Conservation (phyloP, 2,888 invertebrate genomes). For the Autographa pulchrina region DNA sequence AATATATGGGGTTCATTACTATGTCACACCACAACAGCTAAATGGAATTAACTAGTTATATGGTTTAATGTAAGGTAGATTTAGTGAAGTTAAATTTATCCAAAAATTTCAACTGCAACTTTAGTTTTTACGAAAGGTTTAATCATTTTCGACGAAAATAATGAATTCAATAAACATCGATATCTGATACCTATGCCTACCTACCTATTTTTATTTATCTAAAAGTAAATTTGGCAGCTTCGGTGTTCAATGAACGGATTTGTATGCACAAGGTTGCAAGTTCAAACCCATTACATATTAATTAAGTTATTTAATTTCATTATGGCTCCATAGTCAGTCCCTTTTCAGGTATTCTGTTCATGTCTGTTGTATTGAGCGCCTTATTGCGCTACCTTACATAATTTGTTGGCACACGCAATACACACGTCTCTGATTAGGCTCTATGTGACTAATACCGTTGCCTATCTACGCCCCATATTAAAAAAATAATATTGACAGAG, state of each 20-base stretch:
- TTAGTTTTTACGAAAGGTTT: too few species aligned
- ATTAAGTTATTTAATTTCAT: not conserved
- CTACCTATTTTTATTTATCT: too few species aligned
- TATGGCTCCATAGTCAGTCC: not conserved
- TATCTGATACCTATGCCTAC: too few species aligned
- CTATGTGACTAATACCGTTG: not conserved
- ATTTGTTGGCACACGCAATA: slow-evolving; percentile 23
- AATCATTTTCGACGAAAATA: too few species aligned
- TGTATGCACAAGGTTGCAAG: too few species aligned
- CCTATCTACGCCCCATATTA: not conserved
- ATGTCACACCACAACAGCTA: slow-evolving; percentile 1
- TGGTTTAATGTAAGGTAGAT: not conserved
- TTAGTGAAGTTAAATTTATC: not conserved
- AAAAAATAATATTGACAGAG: not conserved
- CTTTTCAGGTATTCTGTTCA: slow-evolving; percentile 22
- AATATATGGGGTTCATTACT: not conserved
- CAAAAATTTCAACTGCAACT: too few species aligned
- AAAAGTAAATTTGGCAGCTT: too few species aligned
- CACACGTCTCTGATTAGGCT: slow-evolving; percentile 4
- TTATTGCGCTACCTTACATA: slow-evolving; percentile 23
- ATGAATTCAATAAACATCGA: too few species aligned
- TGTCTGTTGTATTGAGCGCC: slow-evolving; percentile 22
- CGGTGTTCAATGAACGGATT: too few species aligned
- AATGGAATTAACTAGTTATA: not conserved
- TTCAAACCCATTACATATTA: not conserved